Evolutionary conservation across 2,888 invertebrate species (phyloP), one percentile per base, ranked within the genome.

Genomic region (Eulithis prunata): DNA sequence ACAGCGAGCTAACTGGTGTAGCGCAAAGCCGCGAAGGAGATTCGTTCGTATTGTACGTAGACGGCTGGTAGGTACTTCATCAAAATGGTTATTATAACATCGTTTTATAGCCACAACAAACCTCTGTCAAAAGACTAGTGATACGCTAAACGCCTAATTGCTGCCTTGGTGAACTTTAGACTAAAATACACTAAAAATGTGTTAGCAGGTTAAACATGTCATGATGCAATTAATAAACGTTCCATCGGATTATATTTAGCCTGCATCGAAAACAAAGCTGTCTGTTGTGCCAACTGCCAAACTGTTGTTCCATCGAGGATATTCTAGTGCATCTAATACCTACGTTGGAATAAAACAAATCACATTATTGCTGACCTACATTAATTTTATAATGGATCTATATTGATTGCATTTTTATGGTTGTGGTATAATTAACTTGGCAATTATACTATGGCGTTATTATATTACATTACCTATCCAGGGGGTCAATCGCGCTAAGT

Each of bases 181-280:
- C 49, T 21, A 21, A 21, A 21, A 21, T 21, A 21, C 21, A 21
- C 47, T 10, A 45, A 49, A 11, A 14, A 21, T 14, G 21, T 49
- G 49, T 21, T 21, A 49, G 49, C 21, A 49, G 49, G 14, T 21
- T 21, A 7, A n/a, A 47, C 49, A 21, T 10, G 14, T 3, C 47
- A 14, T 14, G 47, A 47, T 47, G 47, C 47, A 47, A 47, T 47
- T 47, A 21, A 49, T 21, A 49, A n/a, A 45, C 55, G 47, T 11
- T 5, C 47, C 36, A 57, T 57, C 14, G 47, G 74, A 78, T 78
- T 85, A 85, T 85, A 78, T 84, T 85, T 87, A 85, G 85, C 75
- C 70, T 72, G 75, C 72, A 75, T 71, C 54, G 66, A 76, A 77
- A 75, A 74, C 75, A 72, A 71, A 62, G 51, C 62, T 63, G 60